These are phyloP conservation scores for Aquatica leii DNA, from an alignment of 2,888 invertebrate species.

Conservation along the genomic window DNA sequence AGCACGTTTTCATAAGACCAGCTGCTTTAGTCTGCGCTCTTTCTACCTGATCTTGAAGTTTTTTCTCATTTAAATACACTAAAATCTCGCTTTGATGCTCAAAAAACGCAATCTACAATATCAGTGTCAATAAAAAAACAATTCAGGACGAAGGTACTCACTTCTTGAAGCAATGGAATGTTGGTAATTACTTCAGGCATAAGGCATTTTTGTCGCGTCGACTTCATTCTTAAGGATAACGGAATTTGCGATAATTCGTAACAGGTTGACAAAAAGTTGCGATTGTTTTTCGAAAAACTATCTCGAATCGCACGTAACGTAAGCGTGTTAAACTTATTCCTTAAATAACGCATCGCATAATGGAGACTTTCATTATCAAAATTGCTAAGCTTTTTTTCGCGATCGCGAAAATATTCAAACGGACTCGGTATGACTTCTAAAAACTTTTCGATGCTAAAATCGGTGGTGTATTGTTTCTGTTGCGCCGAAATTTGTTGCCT, in stretches of 20 bases:
- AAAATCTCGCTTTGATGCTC: slow-evolving; percentile 51
- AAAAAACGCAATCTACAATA: slow-evolving; percentile 42
- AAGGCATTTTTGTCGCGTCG: slow-evolving; percentile 17
- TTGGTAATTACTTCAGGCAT: slow-evolving; percentile 41
- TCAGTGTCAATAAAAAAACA: too few relatives aligned
- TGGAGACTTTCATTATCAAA: slow-evolving; percentile 9
- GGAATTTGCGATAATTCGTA: slow-evolving; percentile 17
- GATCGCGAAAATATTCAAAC: slow-evolving; percentile 50
- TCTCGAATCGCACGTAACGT: not conserved
- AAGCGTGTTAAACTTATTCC: slow-evolving; percentile 8
- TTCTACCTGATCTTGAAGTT: slow-evolving; percentile 41
- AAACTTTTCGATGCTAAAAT: slow-evolving; percentile 60
- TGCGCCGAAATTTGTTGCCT: slow-evolving; percentile 55
- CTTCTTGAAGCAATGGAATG: slow-evolving; percentile 55
- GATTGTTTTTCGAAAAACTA: not conserved
- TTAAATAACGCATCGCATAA: slow-evolving; percentile 16
- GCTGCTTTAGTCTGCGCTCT: slow-evolving; percentile 52
- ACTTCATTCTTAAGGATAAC: slow-evolving; percentile 19
- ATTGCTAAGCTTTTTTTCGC: slow-evolving; percentile 8
- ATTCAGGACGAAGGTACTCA: slow-evolving; percentile 38
- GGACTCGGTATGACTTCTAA: slow-evolving; percentile 62
- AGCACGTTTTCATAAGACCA: slow-evolving; percentile 61
- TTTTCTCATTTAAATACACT: slow-evolving; percentile 42
- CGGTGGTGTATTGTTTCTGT: slow-evolving; percentile 58
- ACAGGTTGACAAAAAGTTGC: slow-evolving; percentile 21